Percentiles rank a stretch among this genome's conserved stretches.
These are phyloP conservation scores for Lordiphosa andalusiaca DNA, from an alignment of 2,888 invertebrate genomes.

Conservation along the genomic window DNA sequence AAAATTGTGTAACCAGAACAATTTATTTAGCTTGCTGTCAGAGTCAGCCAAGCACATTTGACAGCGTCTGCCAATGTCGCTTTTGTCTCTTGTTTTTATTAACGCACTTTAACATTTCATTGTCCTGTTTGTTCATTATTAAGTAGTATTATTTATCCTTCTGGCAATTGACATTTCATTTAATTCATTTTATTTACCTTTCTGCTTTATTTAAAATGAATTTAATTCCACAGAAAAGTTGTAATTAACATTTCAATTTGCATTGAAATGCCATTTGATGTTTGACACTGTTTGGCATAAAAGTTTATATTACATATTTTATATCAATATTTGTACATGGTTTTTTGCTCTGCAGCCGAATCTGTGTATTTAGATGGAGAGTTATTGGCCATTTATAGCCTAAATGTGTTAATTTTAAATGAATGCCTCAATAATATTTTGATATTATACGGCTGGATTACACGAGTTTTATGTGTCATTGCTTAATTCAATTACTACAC, in stretches of 20 bases:
- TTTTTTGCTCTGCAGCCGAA: too few species aligned
- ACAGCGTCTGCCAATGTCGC: constrained; percentile 53
- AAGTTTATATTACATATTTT: too few species aligned
- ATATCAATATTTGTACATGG: too few species aligned
- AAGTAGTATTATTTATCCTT: constrained; percentile 8
- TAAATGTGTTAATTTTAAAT: not conserved
- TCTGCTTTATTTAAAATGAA: constrained; percentile 7
- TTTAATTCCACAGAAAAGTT: constrained; percentile 2
- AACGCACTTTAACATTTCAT: constrained; percentile 5
- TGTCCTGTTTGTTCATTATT: constrained; percentile 35
- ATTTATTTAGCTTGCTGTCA: constrained; percentile 63
- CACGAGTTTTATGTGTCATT: too few species aligned
- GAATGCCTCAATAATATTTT: too few species aligned
- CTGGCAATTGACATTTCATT: constrained; percentile 50
- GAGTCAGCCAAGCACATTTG: constrained; percentile 65
- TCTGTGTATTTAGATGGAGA: not conserved
- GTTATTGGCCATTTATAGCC: not conserved
- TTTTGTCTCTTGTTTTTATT: constrained; percentile 16
- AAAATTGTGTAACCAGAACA: constrained; percentile 70
- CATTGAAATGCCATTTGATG: constrained; percentile 3
- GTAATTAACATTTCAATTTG: constrained; percentile 19
- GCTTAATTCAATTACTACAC: too few species aligned
- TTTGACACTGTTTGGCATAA: constrained; percentile 16
- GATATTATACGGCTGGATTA: too few species aligned
- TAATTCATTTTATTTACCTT: constrained; percentile 31